A percentile compares a stretch with the other conserved stretches of the same genome.
Evolutionary conservation across 2,113 vertebrate genomes (phyloP).

Genomic region (Chelonoidis abingdonii): DNA sequence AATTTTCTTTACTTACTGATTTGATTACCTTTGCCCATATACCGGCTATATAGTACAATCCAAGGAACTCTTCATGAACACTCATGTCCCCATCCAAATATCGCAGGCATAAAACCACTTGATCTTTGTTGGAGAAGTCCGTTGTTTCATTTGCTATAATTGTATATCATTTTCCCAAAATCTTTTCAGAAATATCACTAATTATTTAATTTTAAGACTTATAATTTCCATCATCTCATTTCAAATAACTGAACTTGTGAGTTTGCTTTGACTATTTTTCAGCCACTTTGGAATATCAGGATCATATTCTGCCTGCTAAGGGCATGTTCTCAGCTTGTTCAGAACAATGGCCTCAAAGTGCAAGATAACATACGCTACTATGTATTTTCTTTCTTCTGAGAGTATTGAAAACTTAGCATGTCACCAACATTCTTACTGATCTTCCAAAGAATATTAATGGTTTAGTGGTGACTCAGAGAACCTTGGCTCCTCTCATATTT

Average conservation of each 20-base stretch:
- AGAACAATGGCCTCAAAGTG: neutral
- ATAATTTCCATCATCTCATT: neutral
- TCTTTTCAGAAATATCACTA: neutral
- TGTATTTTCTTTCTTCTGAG: constrained; percentile 15
- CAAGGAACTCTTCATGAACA: constrained; percentile 47
- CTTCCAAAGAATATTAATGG: neutral
- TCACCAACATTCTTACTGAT: neutral
- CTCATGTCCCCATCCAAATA: constrained; percentile 37
- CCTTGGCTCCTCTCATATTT: neutral
- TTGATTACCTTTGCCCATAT: constrained; percentile 25
- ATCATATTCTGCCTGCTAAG: neutral
- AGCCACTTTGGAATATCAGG: neutral
- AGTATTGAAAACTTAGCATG: neutral
- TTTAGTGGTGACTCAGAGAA: neutral
- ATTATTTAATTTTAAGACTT: neutral
- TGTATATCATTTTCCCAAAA: constrained; percentile 23
- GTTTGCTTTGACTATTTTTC: accelerated
- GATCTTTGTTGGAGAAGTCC: constrained; percentile 21
- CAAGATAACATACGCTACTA: neutral
- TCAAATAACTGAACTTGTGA: neutral
- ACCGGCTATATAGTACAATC: neutral
- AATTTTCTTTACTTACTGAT: neutral
- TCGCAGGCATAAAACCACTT: constrained; percentile 25
- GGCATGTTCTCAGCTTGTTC: neutral
- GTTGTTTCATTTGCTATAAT: neutral